These are phyloP conservation scores for Falco peregrinus DNA, from an alignment of 2,797 vertebrate species.

Conservation along the genomic window DNA sequence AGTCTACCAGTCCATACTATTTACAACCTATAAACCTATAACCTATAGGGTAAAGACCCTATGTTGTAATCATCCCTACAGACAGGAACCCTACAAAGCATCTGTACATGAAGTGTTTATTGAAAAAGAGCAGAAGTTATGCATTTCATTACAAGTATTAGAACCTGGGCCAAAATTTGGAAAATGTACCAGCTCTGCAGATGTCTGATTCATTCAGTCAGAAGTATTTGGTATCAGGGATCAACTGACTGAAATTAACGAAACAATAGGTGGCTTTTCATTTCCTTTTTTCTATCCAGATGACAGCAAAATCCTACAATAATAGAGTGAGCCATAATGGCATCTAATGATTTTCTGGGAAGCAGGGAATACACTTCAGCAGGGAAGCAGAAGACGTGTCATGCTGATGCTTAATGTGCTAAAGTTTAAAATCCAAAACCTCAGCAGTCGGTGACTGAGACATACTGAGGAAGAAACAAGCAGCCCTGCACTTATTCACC, in stretches of 20 bases:
- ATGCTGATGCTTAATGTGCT: not conserved
- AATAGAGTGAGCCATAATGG: not conserved
- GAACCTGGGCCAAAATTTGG: not conserved
- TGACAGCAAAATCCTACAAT: conserved; percentile 20
- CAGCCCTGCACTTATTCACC: not conserved
- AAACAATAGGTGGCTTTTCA: not conserved
- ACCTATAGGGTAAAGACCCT: not conserved
- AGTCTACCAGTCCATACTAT: not conserved
- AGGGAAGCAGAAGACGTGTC: not conserved
- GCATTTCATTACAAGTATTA: not conserved
- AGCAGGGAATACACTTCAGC: not conserved
- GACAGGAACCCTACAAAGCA: not conserved
- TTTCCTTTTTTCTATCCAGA: not conserved
- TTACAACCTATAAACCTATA: not conserved
- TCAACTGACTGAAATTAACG: not conserved
- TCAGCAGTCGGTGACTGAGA: not conserved
- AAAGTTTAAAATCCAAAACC: not conserved
- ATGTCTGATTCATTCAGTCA: not conserved
- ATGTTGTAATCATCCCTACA: not conserved
- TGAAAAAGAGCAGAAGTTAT: not conserved
- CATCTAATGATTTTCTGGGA: conserved; percentile 23
- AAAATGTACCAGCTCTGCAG: not conserved
- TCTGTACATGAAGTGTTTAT: not conserved
- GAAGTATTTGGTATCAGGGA: not conserved
- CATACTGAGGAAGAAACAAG: not conserved